Evolutionary conservation across 2,113 vertebrate genomes (phyloP).

Genomic region (Catharus minimus): DNA sequence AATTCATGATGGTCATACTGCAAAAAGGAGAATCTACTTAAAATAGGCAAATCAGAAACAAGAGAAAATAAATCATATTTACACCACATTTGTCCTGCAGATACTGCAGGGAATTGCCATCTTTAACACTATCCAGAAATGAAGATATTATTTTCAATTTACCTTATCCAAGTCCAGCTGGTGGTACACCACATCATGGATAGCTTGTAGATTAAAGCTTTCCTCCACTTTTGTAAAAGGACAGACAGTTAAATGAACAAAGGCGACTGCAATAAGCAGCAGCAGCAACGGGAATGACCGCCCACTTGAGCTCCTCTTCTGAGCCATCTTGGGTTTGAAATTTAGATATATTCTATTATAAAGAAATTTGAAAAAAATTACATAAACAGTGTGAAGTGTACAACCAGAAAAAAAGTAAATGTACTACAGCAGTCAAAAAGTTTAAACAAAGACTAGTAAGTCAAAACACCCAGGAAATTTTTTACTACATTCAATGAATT

Average conservation of each 20-base stretch:
- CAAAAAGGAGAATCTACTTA: slow-evolving; percentile 10
- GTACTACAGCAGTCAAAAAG: neutral
- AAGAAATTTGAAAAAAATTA: neutral
- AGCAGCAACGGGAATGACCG: slow-evolving; percentile 60
- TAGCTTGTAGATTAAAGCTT: slow-evolving; percentile 93
- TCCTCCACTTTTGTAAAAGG: slow-evolving; percentile 97
- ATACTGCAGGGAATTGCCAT: neutral
- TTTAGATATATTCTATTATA: neutral
- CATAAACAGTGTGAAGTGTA: neutral
- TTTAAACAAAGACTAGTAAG: neutral
- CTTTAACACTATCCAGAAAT: neutral
- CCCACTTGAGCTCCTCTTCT: slow-evolving; percentile 64
- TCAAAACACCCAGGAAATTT: neutral
- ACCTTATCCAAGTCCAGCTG: slow-evolving; percentile 85
- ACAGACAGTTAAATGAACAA: slow-evolving; percentile 83
- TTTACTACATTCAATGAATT: neutral
- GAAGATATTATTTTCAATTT: neutral
- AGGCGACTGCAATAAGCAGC: slow-evolving; percentile 71
- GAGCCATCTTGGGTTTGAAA: slow-evolving; percentile 74
- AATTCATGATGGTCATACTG: slow-evolving; percentile 97
- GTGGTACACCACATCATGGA: slow-evolving; percentile 91
- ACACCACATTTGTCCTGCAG: neutral
- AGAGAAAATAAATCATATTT: neutral
- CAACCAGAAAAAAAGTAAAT: neutral
- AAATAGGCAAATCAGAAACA: neutral